Evolutionary conservation across 92 coral and sea anemone species (phyloP), one percentile per base, ranked within the genome.

Genomic region (Virgularia gustaviana): DNA sequence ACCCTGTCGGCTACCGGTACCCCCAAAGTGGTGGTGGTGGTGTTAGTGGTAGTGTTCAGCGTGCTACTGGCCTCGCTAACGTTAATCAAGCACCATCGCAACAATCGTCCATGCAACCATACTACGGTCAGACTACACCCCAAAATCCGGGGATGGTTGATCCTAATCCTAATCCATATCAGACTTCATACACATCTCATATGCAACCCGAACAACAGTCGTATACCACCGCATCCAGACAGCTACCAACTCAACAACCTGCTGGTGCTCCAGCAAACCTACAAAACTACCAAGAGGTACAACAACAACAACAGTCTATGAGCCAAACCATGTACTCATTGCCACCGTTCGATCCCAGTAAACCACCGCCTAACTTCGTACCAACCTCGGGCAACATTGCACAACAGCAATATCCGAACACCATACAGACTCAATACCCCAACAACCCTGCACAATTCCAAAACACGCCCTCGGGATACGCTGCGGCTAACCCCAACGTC

Each of bases 331-430:
- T 12, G 10, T 52, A 29, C 36, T 47, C 60, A 4, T 30, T 44
- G 41, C 37, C 74, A 2, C 43, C 23, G 51, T 34, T 47, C 3
- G 35, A 41, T 15, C 52, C 54, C 31, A 49, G 54, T 55, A 42
- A 60, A 33, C 66, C 75, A 12, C 58, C 58, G 3, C 58, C 58
- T 28, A 52, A 52, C 58, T 49, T 47, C 9, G 24, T 49, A 2
- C 31, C 61, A 1, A 24, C 38, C 30, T 32, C 16, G 24, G 36
- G 6, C 32, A 34, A 49, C 61, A 32, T 55, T 27, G 15, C 44
- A 30, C 12, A 59, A 16, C 75, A 68, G 6, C 75, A 68, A 35
- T 49, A 30, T 32, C 59, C 75, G 32, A 22, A 22, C 31, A 33
- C 13, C 30, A 33, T 33, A 4, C 58, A 15, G 58, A 4, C 55